A percentile compares a stretch with the other conserved stretches of the same genome.
Evolutionary conservation across 1,140 invertebrate species (phyloP).

Genomic region (Aplysia californica): DNA sequence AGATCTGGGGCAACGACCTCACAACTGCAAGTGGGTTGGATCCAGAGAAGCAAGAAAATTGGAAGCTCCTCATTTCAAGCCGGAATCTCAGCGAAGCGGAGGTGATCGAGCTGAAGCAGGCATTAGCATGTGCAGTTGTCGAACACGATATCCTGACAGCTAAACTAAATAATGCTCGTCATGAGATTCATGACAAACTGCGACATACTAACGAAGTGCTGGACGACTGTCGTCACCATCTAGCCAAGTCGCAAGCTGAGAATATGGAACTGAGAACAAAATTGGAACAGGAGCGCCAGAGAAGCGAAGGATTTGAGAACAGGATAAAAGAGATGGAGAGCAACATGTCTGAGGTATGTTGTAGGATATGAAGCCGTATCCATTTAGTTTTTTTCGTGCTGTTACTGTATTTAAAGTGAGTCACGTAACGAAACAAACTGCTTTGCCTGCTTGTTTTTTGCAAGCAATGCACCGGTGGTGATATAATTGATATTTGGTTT

Average conservation of each 20-base stretch:
- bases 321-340: slow-evolving; percentile 48
- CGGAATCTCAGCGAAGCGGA: slow-evolving; percentile 42
- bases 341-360: slow-evolving; percentile 11
- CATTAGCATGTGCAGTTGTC: slow-evolving; percentile 51
- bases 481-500: not conserved
- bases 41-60: slow-evolving; percentile 35
- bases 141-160: slow-evolving; percentile 59
- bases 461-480: not conserved
- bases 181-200: slow-evolving; percentile 56
- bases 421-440: too few species aligned
- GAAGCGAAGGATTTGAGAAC: slow-evolving; percentile 36
- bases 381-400: too few species aligned
- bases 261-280: slow-evolving; percentile 55
- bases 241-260: slow-evolving; percentile 56
- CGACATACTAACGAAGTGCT: slow-evolving; percentile 55
- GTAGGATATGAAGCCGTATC: too few species aligned
- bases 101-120: slow-evolving; percentile 58
- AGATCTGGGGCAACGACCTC: slow-evolving; percentile 52
- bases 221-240: slow-evolving; percentile 54
- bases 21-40: slow-evolving; percentile 40
- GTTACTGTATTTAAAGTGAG: too few species aligned
- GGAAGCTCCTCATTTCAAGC: slow-evolving; percentile 40
- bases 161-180: slow-evolving; percentile 54
- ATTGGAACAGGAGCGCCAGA: slow-evolving; percentile 47
- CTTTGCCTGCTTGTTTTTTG: slow-evolving; percentile 5